Evolutionary conservation across 2,113 vertebrate genomes (phyloP).

Genomic region (Xyrauchen texanus): DNA sequence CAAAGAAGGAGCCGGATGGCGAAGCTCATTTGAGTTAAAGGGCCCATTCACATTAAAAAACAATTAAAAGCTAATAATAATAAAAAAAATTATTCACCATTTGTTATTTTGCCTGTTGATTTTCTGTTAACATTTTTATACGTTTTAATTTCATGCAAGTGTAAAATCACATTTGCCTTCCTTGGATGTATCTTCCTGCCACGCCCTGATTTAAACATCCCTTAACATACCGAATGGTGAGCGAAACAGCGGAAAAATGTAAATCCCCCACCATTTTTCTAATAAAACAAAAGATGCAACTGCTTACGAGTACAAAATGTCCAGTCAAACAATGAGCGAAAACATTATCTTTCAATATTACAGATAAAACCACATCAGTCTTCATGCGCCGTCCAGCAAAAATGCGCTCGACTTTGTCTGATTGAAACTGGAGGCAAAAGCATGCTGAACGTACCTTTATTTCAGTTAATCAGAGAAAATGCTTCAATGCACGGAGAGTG

Average conservation of each 20-base stretch:
- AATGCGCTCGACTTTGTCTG: constrained; percentile 49
- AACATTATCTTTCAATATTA: constrained; percentile 61
- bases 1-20: constrained; percentile 43
- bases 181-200: constrained; percentile 58
- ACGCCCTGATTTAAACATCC: constrained; percentile 63
- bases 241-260: constrained; percentile 12
- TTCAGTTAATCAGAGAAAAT: constrained; percentile 71
- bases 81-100: no score
- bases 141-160: constrained; percentile 21
- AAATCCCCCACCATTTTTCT: constrained; percentile 55
- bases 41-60: constrained; percentile 28
- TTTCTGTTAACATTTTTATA: background rate
- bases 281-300: constrained; percentile 52
- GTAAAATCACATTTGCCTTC: constrained; percentile 59
- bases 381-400: constrained; percentile 63
- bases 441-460: constrained; percentile 79
- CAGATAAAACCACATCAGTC: constrained; percentile 50
- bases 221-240: constrained; percentile 40
- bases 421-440: constrained; percentile 60
- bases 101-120: constrained; percentile 23
- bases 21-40: constrained; percentile 21
- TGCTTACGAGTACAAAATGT: constrained; percentile 34
- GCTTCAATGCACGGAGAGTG: constrained; percentile 59
- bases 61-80: background rate
- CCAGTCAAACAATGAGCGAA: constrained; percentile 63